Conservation (phyloP, 2,888 invertebrate species). For the Heliconius erato region DNA sequence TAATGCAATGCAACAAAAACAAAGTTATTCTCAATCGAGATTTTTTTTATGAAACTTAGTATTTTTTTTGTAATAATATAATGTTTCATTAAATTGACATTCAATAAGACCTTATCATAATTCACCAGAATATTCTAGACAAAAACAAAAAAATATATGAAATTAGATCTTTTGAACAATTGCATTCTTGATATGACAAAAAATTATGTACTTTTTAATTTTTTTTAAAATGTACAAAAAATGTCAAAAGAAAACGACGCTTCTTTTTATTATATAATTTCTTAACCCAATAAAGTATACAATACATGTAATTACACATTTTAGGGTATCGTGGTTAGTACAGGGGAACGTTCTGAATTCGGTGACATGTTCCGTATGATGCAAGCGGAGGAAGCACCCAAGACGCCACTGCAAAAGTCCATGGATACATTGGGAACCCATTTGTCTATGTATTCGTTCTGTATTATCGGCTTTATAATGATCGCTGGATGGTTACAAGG, state of each 20-base stretch:
- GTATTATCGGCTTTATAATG: slow-evolving; percentile 98
- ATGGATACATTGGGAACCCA: slow-evolving; percentile 99
- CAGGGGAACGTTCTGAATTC: slow-evolving; percentile 98
- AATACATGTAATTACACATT: neutral
- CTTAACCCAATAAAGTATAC: neutral
- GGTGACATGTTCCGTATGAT: slow-evolving; percentile 99
- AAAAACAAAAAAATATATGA: too few relatives aligned
- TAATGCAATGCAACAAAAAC: too few relatives aligned
- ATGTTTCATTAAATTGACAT: too few relatives aligned
- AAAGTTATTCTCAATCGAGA: too few relatives aligned
- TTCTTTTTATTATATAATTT: neutral
- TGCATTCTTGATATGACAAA: too few relatives aligned
- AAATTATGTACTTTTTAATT: too few relatives aligned
- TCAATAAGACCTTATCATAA: too few relatives aligned
- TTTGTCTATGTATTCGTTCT: slow-evolving; percentile 98
- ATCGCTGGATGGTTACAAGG: slow-evolving; percentile 98
- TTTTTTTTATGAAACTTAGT: too few relatives aligned
- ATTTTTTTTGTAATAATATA: too few relatives aligned
- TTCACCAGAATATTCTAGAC: too few relatives aligned
- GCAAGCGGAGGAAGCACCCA: slow-evolving; percentile 99
- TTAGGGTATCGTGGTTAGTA: slow-evolving; percentile 98
- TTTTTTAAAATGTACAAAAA: too few relatives aligned
- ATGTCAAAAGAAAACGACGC: neutral
- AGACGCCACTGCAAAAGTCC: slow-evolving; percentile 98
- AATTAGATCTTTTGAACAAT: too few relatives aligned